phyloP scores from a whole-genome alignment of 2,797 vertebrate species.

The Alauda arvensis region DNA sequence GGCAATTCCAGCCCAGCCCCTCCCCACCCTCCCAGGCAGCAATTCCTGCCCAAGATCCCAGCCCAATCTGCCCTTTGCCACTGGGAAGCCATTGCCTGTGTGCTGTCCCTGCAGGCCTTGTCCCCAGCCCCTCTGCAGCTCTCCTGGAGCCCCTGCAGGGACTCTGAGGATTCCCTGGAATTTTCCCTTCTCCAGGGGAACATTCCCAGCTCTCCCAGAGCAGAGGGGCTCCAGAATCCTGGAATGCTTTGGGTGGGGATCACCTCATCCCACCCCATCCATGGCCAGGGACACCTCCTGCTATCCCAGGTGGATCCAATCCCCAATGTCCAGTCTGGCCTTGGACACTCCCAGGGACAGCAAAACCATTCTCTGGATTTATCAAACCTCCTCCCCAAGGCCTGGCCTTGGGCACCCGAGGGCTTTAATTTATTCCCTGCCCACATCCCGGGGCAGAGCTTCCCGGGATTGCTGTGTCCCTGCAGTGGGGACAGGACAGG shows the following conservation, averaged over 20 bases:
- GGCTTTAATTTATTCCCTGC: neutral
- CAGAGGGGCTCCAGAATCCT: neutral
- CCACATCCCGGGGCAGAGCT: neutral
- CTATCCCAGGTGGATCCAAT: rapidly evolving
- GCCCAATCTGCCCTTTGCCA: neutral
- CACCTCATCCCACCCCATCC: neutral
- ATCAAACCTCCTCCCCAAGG: rapidly evolving
- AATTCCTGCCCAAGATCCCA: neutral
- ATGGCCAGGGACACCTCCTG: rapidly evolving
- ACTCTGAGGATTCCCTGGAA: rapidly evolving
- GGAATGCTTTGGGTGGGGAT: rapidly evolving
- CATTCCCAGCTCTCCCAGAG: neutral
- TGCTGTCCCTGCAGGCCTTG: neutral
- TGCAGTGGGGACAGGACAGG: neutral
- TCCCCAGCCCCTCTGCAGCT: neutral
- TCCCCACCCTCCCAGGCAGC: neutral
- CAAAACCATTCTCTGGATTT: neutral
- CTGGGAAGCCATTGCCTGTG: neutral
- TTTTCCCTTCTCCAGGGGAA: neutral
- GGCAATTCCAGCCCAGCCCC: neutral
- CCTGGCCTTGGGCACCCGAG: neutral
- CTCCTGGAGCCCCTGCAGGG: neutral
- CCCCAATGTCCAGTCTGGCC: rapidly evolving
- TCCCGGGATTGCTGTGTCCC: rapidly evolving
- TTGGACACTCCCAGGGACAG: neutral